These are phyloP conservation scores for Ypsolopha scabrella DNA, from an alignment of 2,888 invertebrate species.

Conservation along the genomic window DNA sequence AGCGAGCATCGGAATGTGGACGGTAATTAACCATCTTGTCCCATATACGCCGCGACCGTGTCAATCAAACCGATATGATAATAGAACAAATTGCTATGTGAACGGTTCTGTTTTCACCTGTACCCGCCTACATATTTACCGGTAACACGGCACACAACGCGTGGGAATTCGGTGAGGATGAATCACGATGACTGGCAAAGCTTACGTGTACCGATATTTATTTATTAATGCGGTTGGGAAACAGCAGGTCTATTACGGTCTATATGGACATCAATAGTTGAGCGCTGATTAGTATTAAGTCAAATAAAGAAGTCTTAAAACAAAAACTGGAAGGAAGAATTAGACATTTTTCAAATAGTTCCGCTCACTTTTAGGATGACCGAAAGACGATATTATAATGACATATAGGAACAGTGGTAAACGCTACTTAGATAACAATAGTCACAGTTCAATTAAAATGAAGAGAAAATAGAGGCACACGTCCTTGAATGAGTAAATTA, in stretches of 20 bases:
- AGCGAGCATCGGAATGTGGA: too few species aligned
- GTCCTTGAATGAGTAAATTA: too few species aligned
- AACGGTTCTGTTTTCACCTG: constrained; percentile 40
- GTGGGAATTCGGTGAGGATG: constrained; percentile 20
- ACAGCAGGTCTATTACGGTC: neutral
- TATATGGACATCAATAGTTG: neutral
- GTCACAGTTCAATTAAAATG: too few species aligned
- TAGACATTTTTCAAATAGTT: too few species aligned
- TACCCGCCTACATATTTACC: constrained; percentile 8
- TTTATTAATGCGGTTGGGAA: constrained; percentile 1
- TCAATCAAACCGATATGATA: constrained; percentile 37
- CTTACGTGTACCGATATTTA: neutral
- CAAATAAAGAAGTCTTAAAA: neutral
- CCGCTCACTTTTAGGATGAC: too few species aligned
- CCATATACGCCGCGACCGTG: constrained; percentile 7
- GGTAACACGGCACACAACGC: constrained; percentile 4
- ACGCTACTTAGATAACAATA: too few species aligned
- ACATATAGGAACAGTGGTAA: too few species aligned
- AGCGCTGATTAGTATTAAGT: neutral
- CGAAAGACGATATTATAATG: too few species aligned
- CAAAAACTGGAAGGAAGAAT: neutral
- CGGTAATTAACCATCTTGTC: too few species aligned
- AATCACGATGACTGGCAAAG: constrained; percentile 18
- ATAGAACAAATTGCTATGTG: constrained; percentile 42
- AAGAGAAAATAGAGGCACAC: too few species aligned